These are phyloP conservation scores for Callipepla californica DNA, from an alignment of 2,113 vertebrate species.

Conservation along the genomic window DNA sequence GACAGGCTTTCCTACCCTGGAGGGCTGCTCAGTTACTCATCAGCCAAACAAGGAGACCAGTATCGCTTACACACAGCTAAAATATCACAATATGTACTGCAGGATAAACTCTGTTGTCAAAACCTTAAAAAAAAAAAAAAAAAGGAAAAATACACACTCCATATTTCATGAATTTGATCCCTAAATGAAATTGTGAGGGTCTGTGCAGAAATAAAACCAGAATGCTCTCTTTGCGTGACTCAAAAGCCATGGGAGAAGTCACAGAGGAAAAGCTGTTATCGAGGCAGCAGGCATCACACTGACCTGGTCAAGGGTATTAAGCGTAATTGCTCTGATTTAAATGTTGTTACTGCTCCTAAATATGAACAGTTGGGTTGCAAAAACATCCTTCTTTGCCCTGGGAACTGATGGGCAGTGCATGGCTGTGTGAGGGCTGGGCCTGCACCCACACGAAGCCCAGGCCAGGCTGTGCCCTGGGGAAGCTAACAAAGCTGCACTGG, in stretches of 20 bases:
- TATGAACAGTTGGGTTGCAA: neutral
- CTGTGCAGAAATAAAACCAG: neutral
- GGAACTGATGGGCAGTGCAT: too few species aligned
- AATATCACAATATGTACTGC: neutral
- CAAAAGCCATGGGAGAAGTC: neutral
- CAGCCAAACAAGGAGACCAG: accelerated
- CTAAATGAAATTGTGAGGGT: neutral
- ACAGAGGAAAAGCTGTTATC: neutral
- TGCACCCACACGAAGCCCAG: too few species aligned
- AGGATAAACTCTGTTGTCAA: neutral
- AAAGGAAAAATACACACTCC: accelerated
- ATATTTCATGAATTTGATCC: neutral
- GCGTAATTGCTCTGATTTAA: conserved; percentile 40
- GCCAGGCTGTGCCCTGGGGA: too few species aligned
- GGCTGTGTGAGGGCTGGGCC: too few species aligned
- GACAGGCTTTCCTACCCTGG: neutral
- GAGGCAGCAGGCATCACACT: neutral
- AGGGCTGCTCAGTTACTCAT: neutral
- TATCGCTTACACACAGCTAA: neutral
- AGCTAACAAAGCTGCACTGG: neutral
- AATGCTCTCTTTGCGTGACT: neutral
- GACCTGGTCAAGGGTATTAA: neutral
- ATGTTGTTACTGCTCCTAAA: neutral
- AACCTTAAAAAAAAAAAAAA: neutral
- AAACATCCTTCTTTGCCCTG: neutral